Conservation (phyloP, 2,797 vertebrate species). For the Ctenochaetus hawaiiensis region DNA sequence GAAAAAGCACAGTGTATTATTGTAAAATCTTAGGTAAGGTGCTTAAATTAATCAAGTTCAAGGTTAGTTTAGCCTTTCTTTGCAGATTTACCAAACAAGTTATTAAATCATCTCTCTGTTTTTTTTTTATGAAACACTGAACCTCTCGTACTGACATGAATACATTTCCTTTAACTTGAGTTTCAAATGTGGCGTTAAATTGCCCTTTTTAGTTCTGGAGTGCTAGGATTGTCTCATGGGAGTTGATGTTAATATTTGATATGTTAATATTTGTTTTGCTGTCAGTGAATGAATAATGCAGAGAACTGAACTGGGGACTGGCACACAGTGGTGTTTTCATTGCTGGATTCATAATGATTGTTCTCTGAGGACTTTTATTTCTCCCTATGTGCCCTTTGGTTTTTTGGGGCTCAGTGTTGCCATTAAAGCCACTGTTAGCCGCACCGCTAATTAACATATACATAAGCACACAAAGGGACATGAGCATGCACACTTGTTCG, state of each 20-base stretch:
- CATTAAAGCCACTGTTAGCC: slow-evolving; percentile 37
- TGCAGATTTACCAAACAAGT: background rate
- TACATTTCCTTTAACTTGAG: slow-evolving; percentile 41
- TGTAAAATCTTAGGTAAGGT: background rate
- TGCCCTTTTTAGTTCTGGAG: slow-evolving; percentile 66
- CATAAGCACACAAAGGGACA: slow-evolving; percentile 6
- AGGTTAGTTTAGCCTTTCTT: slow-evolving; percentile 14
- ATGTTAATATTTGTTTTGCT: slow-evolving; percentile 82
- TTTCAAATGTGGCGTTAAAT: slow-evolving; percentile 71
- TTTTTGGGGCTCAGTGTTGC: slow-evolving; percentile 27
- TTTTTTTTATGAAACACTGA: slow-evolving; percentile 16
- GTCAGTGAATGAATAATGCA: slow-evolving; percentile 79
- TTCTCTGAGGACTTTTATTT: slow-evolving; percentile 65
- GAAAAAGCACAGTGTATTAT: too few relatives aligned
- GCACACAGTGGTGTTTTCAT: slow-evolving; percentile 49
- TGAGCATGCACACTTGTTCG: background rate
- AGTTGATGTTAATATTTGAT: slow-evolving; percentile 79
- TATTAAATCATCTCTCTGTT: slow-evolving; percentile 9
- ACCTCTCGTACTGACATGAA: slow-evolving; percentile 26
- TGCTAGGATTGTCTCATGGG: slow-evolving; percentile 66
- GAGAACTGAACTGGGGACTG: slow-evolving; percentile 58
- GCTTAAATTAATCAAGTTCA: background rate
- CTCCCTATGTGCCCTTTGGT: slow-evolving; percentile 48
- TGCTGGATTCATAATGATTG: slow-evolving; percentile 62
- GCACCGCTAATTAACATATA: slow-evolving; percentile 21